Percentiles rank a stretch among this genome's conserved stretches.
Evolutionary conservation across 2,797 vertebrate genomes (phyloP).

Genomic region (Chromobotia macracanthus): DNA sequence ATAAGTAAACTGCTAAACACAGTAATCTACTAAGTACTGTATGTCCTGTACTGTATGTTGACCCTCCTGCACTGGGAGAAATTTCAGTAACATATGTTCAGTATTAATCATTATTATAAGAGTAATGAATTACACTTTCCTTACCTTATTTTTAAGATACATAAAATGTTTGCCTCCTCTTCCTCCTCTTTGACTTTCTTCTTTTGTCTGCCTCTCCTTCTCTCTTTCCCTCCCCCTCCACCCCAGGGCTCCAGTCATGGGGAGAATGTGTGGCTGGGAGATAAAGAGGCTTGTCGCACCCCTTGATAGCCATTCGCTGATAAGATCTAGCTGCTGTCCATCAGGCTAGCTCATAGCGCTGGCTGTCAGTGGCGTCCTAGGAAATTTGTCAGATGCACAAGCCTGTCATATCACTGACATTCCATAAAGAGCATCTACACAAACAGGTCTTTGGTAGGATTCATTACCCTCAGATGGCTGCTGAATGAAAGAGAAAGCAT

Average conservation of each 20-base stretch:
- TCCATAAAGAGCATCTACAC: slow-evolving; percentile 53
- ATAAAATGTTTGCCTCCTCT: slow-evolving; percentile 14
- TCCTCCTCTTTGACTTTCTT: background rate
- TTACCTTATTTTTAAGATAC: slow-evolving; percentile 18
- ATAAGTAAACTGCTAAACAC: background rate
- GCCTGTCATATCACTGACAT: slow-evolving; percentile 58
- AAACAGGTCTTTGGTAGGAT: slow-evolving; percentile 54
- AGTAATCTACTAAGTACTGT: no score
- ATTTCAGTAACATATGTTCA: background rate
- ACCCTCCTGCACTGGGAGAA: background rate
- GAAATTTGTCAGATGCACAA: slow-evolving; percentile 65
- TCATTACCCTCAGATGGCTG: slow-evolving; percentile 51
- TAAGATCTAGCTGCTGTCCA: slow-evolving; percentile 72
- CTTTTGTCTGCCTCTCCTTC: slow-evolving; percentile 7
- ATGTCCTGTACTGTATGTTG: background rate
- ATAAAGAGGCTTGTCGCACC: slow-evolving; percentile 75
- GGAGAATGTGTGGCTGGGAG: slow-evolving; percentile 73
- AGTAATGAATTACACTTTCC: slow-evolving; percentile 17
- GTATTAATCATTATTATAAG: slow-evolving; percentile 3
- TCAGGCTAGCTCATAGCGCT: slow-evolving; percentile 68
- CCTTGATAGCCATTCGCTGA: slow-evolving; percentile 74
- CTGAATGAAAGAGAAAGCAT: slow-evolving; percentile 42
- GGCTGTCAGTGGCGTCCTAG: slow-evolving; percentile 67
- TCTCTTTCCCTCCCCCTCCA: slow-evolving; percentile 23
- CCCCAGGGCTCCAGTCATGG: slow-evolving; percentile 65